Conservation (phyloP, 2,113 vertebrate species). For the Apodemus sylvaticus region DNA sequence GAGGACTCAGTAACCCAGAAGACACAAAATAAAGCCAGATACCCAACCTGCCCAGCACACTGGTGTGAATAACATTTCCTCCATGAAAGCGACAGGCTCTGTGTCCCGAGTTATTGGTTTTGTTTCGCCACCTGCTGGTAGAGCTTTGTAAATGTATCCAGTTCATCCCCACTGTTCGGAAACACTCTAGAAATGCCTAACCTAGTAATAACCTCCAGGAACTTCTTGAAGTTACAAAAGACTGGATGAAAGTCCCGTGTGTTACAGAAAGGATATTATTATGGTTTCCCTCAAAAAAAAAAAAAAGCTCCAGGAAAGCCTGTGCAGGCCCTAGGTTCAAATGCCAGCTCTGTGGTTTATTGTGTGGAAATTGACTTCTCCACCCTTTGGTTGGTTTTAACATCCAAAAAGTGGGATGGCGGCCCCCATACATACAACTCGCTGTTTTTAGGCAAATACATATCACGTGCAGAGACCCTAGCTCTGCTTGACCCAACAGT, state of each 20-base stretch:
- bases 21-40: neutral
- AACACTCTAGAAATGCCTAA: neutral
- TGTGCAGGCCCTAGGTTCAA: slow-evolving; percentile 76
- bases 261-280: neutral
- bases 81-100: fast-evolving
- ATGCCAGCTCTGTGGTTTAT: neutral
- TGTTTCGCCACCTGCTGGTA: slow-evolving; percentile 69
- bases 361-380: neutral
- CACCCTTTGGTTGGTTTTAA: neutral
- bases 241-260: neutral
- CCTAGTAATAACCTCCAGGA: neutral
- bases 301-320: slow-evolving; percentile 75
- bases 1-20: neutral
- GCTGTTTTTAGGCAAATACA: neutral
- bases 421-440: neutral
- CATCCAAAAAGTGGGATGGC: neutral
- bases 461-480: neutral
- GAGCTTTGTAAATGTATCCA: slow-evolving; percentile 6
- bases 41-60: neutral
- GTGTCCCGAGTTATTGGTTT: slow-evolving; percentile 22
- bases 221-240: slow-evolving; percentile 31
- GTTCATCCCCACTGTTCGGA: neutral
- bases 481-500: neutral
- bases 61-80: neutral
- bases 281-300: slow-evolving; percentile 86